These are phyloP conservation scores for Anorthoa munda DNA, from an alignment of 2,888 invertebrate species.

Conservation along the genomic window DNA sequence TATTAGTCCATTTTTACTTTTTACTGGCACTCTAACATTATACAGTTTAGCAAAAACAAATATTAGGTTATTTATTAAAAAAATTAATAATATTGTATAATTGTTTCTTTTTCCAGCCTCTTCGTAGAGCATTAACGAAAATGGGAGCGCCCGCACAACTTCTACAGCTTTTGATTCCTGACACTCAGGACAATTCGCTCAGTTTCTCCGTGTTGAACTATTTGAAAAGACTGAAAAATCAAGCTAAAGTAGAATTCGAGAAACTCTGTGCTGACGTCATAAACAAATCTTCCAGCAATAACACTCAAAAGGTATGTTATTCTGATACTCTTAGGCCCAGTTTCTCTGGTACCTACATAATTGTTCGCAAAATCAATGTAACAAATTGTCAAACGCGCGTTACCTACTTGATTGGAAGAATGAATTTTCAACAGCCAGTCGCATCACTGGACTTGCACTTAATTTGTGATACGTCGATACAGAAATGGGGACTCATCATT, in stretches of 20 bases:
- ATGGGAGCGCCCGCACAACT: slow-evolving; percentile 97
- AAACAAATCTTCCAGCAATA: slow-evolving; percentile 91
- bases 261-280: slow-evolving; percentile 95
- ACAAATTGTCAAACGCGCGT: not conserved
- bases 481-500: not conserved
- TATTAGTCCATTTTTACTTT: too few species aligned
- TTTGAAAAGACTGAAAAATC: slow-evolving; percentile 98
- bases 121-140: slow-evolving; percentile 96
- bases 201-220: slow-evolving; percentile 98
- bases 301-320: slow-evolving; percentile 86
- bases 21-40: too few species aligned
- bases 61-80: too few species aligned
- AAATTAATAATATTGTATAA: not conserved
- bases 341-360: not conserved
- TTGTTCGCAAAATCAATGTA: not conserved
- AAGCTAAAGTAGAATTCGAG: slow-evolving; percentile 97
- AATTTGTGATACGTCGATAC: not conserved
- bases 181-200: slow-evolving; percentile 97
- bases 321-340: not conserved
- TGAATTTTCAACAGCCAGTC: not conserved
- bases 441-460: not conserved
- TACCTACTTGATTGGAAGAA: not conserved
- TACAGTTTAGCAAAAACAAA: too few species aligned
- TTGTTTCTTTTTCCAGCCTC: slow-evolving; percentile 91
- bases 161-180: slow-evolving; percentile 96